phyloP scores from a whole-genome alignment of 1,140 invertebrate species.

The Caerostris darwini region DNA sequence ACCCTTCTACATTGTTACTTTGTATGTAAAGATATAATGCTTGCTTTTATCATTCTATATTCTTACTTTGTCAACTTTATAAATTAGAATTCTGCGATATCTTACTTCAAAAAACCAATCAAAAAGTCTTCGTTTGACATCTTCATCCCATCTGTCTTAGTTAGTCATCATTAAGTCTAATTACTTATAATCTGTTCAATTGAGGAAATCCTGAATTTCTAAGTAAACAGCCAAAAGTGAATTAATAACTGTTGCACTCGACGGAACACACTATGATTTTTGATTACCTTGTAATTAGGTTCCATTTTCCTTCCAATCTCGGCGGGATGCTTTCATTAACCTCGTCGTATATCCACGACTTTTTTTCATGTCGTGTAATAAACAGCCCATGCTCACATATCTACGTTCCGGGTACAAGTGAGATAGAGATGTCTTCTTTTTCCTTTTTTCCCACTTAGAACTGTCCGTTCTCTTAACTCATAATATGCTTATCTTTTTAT shows the following conservation, averaged over 20 bases:
- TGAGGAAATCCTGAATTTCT: conserved; percentile 22
- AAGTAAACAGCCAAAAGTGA: conserved; percentile 50
- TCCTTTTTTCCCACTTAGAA: not conserved
- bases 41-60: not conserved
- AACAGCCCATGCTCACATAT: not conserved
- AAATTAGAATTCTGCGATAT: not conserved
- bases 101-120: not conserved
- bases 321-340: conserved; percentile 58
- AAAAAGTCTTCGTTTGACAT: not conserved
- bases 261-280: conserved; percentile 25
- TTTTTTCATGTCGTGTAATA: conserved; percentile 50
- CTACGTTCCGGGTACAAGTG: conserved; percentile 9
- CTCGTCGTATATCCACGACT: not conserved
- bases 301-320: conserved; percentile 21
- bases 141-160: not conserved
- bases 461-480: too few relatives aligned
- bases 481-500: too few relatives aligned
- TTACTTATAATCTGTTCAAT: conserved; percentile 52
- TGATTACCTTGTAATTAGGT: conserved; percentile 70
- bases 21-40: too few relatives aligned
- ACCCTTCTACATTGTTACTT: too few relatives aligned
- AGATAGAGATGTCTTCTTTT: not conserved
- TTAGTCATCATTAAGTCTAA: conserved; percentile 49
- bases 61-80: not conserved
- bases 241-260: conserved; percentile 58